Conservation (phyloP, 2,797 vertebrate species). For the Leucoraja ocellata region DNA sequence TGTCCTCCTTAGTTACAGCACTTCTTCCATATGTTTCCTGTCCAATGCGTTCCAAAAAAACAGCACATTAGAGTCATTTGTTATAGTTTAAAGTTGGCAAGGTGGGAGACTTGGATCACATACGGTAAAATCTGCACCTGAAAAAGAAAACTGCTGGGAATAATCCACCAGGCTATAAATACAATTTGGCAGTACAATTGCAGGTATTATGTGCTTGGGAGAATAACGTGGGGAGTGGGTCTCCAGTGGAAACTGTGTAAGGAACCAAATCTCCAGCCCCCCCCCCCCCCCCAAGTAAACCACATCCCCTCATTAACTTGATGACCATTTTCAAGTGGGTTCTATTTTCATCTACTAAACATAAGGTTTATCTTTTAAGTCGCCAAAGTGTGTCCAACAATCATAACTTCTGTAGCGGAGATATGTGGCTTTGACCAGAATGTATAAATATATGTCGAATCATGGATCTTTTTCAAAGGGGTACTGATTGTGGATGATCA, state of each 20-base stretch:
- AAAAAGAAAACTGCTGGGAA: slow-evolving; percentile 29
- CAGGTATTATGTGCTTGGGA: neutral
- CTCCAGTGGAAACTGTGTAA: neutral
- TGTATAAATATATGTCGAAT: too few species aligned
- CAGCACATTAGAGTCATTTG: slow-evolving; percentile 21
- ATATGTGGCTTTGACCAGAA: neutral
- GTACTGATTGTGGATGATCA: too few species aligned
- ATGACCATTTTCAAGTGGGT: neutral
- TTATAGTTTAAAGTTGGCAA: slow-evolving; percentile 16
- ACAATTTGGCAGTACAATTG: neutral
- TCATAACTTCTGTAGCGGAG: neutral
- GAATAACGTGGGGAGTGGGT: neutral
- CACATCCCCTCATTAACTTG: neutral
- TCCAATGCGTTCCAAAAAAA: slow-evolving; percentile 9
- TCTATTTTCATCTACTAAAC: neutral
- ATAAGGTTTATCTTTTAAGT: neutral
- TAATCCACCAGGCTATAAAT: slow-evolving; percentile 6
- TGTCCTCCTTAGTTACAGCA: slow-evolving; percentile 16
- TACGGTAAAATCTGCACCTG: slow-evolving; percentile 16
- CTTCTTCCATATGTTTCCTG: slow-evolving; percentile 33
- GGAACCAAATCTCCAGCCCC: neutral
- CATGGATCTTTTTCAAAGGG: neutral
- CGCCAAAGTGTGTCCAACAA: neutral
- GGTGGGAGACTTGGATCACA: neutral
- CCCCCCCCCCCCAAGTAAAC: neutral